Evolutionary conservation across 2,888 invertebrate genomes (phyloP).

Genomic region (Silvanus unidentatus): DNA sequence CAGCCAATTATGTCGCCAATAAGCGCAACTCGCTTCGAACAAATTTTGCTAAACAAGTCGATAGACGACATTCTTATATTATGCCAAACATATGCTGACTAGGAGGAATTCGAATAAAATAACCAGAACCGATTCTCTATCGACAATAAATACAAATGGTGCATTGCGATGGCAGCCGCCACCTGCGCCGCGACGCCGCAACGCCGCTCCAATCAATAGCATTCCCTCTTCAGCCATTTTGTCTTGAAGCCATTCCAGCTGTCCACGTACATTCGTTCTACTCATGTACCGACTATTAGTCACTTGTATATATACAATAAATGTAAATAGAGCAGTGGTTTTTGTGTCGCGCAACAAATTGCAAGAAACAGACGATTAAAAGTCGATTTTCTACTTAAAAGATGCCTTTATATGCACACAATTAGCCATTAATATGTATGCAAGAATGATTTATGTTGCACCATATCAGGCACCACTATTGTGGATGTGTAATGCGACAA

Average conservation of each 20-base stretch:
- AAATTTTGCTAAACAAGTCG: too few relatives aligned
- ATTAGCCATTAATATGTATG: too few relatives aligned
- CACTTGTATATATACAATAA: background rate
- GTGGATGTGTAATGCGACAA: slow-evolving; percentile 26
- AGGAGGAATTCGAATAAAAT: background rate
- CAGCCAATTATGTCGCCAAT: too few relatives aligned
- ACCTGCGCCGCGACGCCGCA: slow-evolving; percentile 43
- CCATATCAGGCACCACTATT: too few relatives aligned
- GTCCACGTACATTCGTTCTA: slow-evolving; percentile 10
- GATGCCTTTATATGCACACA: too few relatives aligned
- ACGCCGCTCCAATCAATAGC: slow-evolving; percentile 46
- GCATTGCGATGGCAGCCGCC: slow-evolving; percentile 43
- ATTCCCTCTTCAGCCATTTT: slow-evolving; percentile 47
- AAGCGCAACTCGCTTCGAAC: too few relatives aligned
- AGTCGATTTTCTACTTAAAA: too few relatives aligned
- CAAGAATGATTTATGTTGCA: too few relatives aligned
- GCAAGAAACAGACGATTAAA: background rate
- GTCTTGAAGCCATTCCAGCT: slow-evolving; percentile 41
- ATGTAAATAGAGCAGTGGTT: background rate
- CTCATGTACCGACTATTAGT: background rate
- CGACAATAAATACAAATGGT: slow-evolving; percentile 45
- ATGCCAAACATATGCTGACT: background rate
- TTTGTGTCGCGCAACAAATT: background rate
- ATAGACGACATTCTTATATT: too few relatives aligned
- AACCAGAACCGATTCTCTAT: slow-evolving; percentile 22